phyloP scores from a whole-genome alignment of 2,113 vertebrate species.

The Stigmatopora nigra region DNA sequence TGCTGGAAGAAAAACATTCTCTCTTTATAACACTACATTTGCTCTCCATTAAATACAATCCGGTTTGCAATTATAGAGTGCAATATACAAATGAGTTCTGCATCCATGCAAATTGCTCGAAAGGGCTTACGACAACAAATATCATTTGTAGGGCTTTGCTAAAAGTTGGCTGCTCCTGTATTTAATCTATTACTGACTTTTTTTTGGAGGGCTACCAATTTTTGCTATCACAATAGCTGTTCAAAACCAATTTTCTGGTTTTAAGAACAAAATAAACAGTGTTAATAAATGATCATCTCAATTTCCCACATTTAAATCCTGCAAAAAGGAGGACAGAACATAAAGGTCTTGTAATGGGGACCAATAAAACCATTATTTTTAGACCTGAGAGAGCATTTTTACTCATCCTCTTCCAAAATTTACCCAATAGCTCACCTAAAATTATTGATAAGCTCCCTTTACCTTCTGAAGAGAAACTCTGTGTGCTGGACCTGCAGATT shows the following conservation, averaged over 20 bases:
- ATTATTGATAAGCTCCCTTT: background rate
- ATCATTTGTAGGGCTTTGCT: background rate
- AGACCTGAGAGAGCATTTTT: background rate
- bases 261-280: background rate
- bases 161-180: background rate
- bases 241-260: background rate
- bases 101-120: background rate
- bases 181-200: background rate
- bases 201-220: background rate
- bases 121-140: background rate
- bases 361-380: too few relatives aligned
- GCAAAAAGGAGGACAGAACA: too few relatives aligned
- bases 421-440: background rate
- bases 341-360: too few relatives aligned
- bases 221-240: background rate
- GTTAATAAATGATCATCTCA: too few relatives aligned
- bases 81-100: background rate
- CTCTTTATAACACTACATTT: background rate
- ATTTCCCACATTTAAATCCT: too few relatives aligned
- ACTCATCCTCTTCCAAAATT: background rate
- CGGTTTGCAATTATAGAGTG: background rate
- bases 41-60: background rate
- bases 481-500: background rate
- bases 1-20: background rate
- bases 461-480: background rate